Conservation (phyloP, 1,140 invertebrate species). For the Harlomillsia oculata region DNA sequence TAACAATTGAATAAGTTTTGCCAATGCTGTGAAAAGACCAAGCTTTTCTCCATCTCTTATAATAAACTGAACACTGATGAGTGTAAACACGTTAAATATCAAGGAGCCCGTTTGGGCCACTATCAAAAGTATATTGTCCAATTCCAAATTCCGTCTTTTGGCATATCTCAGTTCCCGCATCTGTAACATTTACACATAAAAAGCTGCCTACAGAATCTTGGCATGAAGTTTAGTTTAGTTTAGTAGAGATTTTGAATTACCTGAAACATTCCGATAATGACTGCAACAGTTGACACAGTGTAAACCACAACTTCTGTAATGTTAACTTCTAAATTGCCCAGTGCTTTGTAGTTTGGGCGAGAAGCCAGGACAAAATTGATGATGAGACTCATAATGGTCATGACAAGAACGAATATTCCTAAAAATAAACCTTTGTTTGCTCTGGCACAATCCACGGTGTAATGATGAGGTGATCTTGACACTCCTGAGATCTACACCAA, state of each 20-base stretch:
- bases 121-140: conserved; percentile 86
- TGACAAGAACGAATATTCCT: conserved; percentile 79
- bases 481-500: background rate
- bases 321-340: conserved; percentile 74
- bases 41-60: conserved; percentile 65
- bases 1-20: conserved; percentile 71
- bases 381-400: conserved; percentile 89
- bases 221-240: conserved; percentile 76
- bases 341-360: conserved; percentile 52
- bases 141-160: conserved; percentile 67
- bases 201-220: conserved; percentile 9
- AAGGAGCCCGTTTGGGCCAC: conserved; percentile 89
- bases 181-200: conserved; percentile 33
- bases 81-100: conserved; percentile 85
- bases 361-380: conserved; percentile 89
- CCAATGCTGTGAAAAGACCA: conserved; percentile 68
- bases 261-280: conserved; percentile 74
- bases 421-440: conserved; percentile 89
- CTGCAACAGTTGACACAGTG: conserved; percentile 70
- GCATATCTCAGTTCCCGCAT: conserved; percentile 74
- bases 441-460: conserved; percentile 85
- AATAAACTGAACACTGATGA: conserved; percentile 72
- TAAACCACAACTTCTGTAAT: conserved; percentile 83
- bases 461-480: conserved; percentile 69
- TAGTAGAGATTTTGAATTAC: conserved; percentile 73